phyloP scores from a whole-genome alignment of 30 jellyfish, hydroid and myxozoan genomes.

The Cassiopea andromeda region DNA sequence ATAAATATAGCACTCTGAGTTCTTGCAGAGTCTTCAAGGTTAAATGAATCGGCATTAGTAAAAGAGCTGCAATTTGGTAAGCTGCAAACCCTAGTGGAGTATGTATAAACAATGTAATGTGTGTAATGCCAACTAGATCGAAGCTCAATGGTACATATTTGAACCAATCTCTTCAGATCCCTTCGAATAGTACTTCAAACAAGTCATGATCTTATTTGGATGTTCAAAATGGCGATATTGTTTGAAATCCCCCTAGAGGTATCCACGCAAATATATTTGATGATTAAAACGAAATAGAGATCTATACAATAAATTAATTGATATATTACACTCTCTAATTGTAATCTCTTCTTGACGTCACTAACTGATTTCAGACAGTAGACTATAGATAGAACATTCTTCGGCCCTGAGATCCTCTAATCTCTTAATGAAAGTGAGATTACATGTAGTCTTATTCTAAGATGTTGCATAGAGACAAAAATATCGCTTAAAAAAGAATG shows the following conservation, averaged over 20 bases:
- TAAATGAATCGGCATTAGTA: too few species aligned
- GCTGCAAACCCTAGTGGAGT: too few species aligned
- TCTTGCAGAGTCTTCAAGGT: too few species aligned
- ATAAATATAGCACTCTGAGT: too few species aligned
- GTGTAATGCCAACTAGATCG: not conserved
- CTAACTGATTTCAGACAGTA: not conserved
- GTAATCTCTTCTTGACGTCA: not conserved
- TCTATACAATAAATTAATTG: not conserved
- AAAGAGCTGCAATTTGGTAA: too few species aligned
- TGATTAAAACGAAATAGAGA: not conserved
- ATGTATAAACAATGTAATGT: too few species aligned
- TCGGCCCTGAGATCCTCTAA: not conserved
- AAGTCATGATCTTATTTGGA: slow-evolving; percentile 1
- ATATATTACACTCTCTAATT: not conserved
- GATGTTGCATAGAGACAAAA: not conserved
- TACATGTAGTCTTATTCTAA: not conserved
- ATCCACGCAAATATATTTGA: not conserved
- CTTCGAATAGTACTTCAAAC: slow-evolving; percentile 7
- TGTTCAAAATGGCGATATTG: slow-evolving; percentile 1
- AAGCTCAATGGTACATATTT: not conserved
- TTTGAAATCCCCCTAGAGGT: not conserved
- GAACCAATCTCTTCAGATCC: not conserved
- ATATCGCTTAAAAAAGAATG: not conserved
- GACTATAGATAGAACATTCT: not conserved
- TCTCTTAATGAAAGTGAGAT: not conserved